Evolutionary conservation across 1,140 invertebrate species (phyloP).

Genomic region (Leptopilina boulardi): DNA sequence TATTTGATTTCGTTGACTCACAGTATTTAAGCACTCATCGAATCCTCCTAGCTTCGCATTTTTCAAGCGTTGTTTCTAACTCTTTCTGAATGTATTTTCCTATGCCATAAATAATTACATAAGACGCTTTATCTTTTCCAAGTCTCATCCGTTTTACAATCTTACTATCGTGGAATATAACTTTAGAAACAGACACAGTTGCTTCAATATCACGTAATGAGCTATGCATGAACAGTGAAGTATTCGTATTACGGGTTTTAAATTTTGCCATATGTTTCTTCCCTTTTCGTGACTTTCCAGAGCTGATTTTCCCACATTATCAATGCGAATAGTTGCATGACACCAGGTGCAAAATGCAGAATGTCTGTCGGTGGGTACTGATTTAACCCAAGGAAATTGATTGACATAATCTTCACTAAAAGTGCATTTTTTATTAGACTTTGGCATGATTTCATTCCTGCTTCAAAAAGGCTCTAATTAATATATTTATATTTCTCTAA

Average conservation of each 20-base stretch:
- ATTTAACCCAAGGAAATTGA: background rate
- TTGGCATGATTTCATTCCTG: background rate
- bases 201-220: background rate
- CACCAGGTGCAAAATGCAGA: background rate
- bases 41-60: background rate
- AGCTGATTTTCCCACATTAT: background rate
- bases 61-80: background rate
- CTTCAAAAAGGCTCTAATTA: background rate
- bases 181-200: background rate
- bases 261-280: conserved; percentile 3
- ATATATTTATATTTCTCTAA: background rate
- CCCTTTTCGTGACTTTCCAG: conserved; percentile 1
- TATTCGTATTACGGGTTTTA: background rate
- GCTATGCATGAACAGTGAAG: background rate
- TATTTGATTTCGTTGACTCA: background rate
- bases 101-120: background rate
- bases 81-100: background rate
- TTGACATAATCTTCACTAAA: background rate
- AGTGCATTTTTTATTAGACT: background rate
- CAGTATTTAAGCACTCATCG: background rate
- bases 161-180: background rate
- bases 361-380: background rate
- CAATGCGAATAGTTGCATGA: background rate
- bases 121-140: background rate
- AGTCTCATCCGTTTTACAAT: background rate